These are phyloP conservation scores for Rosalia funebris DNA, from an alignment of 2,888 invertebrate genomes.

Conservation along the genomic window DNA sequence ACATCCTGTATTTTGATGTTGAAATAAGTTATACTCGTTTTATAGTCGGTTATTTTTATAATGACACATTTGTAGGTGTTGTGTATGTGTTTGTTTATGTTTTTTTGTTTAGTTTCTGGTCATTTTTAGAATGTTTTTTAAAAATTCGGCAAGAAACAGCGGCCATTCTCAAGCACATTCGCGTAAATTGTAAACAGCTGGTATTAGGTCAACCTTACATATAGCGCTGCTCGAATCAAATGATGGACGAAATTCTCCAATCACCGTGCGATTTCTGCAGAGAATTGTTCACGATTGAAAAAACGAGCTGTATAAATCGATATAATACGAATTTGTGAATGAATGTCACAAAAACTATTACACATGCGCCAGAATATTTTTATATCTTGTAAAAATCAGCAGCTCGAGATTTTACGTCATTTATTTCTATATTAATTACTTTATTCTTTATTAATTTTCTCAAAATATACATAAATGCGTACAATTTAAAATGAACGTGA, in stretches of 20 bases:
- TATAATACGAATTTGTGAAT: constrained; percentile 42
- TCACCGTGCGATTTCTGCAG: constrained; percentile 16
- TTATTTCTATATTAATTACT: neutral
- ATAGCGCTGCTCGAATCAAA: constrained; percentile 17
- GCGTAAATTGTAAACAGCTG: constrained; percentile 48
- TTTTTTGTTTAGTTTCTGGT: constrained; percentile 12
- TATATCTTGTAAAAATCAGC: neutral
- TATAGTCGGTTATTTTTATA: constrained; percentile 7
- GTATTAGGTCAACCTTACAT: constrained; percentile 43
- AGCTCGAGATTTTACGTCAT: constrained; percentile 8
- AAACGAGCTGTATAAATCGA: constrained; percentile 40
- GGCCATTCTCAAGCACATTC: constrained; percentile 48
- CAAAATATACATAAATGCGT: neutral
- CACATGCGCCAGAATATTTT: constrained; percentile 33
- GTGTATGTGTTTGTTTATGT: constrained; percentile 1
- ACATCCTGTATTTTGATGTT: constrained; percentile 16
- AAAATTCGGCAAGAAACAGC: constrained; percentile 49
- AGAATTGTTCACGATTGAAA: constrained; percentile 19
- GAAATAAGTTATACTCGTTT: constrained; percentile 8
- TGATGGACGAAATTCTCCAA: constrained; percentile 24
- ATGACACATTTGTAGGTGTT: constrained; percentile 15
- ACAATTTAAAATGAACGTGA: neutral
- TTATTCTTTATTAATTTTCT: neutral
- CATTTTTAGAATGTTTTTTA: constrained; percentile 32
- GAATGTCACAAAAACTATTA: constrained; percentile 33